Evolutionary conservation across 2,888 invertebrate species (phyloP).

Genomic region (Lamproptera curius): DNA sequence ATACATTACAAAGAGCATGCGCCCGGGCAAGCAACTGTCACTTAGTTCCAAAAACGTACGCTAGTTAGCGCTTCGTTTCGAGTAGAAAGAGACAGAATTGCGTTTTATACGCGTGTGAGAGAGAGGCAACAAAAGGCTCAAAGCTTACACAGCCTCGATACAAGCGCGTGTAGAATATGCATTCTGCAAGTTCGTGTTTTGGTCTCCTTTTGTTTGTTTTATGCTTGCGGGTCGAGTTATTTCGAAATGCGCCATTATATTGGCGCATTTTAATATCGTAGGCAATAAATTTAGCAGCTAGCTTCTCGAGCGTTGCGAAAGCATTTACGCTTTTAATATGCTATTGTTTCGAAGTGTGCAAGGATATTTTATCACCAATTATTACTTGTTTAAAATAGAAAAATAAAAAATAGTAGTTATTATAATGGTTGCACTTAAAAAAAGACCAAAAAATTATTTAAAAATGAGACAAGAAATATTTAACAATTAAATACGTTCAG

Average conservation of each 20-base stretch:
- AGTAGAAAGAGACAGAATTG: conserved; percentile 34
- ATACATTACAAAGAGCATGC: conserved; percentile 63
- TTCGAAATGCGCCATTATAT: conserved; percentile 19
- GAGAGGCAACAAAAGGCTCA: conserved; percentile 29
- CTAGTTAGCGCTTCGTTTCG: conserved; percentile 50
- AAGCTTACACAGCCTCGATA: conserved; percentile 31
- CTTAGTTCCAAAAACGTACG: conserved; percentile 47
- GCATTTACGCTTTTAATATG: not conserved
- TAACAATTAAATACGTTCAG: too few relatives aligned
- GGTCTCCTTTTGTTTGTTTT: conserved; percentile 25
- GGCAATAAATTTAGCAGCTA: conserved; percentile 8
- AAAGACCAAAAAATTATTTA: too few relatives aligned
- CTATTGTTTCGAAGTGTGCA: not conserved
- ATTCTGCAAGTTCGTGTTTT: conserved; percentile 26
- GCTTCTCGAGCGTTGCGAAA: conserved; percentile 1
- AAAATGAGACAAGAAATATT: too few relatives aligned
- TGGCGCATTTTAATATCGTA: conserved; percentile 20
- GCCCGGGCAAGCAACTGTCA: conserved; percentile 68
- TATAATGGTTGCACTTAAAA: too few relatives aligned
- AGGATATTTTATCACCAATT: too few relatives aligned
- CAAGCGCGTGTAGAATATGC: conserved; percentile 24
- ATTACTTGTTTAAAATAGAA: too few relatives aligned
- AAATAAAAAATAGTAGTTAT: too few relatives aligned
- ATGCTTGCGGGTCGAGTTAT: conserved; percentile 14
- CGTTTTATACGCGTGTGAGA: conserved; percentile 20